A percentile compares a stretch with the other conserved stretches of the same genome.
Evolutionary conservation across 2,797 vertebrate species (phyloP).

Genomic region (Arnoldichthys spilopterus): DNA sequence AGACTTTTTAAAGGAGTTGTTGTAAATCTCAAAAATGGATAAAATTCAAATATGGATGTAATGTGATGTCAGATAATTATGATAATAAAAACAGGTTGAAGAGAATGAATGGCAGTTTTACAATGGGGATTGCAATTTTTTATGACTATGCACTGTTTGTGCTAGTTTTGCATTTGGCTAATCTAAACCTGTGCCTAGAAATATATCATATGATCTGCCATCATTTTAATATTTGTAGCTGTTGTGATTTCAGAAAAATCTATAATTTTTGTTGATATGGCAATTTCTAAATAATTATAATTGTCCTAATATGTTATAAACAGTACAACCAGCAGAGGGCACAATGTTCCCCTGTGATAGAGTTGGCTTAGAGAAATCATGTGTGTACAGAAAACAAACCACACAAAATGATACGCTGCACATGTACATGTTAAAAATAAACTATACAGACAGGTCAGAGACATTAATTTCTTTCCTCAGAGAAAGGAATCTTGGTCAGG

Average conservation of each 20-base stretch:
- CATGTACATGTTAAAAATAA: background rate
- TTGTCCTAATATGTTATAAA: background rate
- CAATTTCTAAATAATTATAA: background rate
- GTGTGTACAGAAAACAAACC: background rate
- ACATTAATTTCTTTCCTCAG: too few species aligned
- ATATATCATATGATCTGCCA: background rate
- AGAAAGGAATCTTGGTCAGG: constrained; percentile 43
- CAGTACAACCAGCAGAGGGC: constrained; percentile 45
- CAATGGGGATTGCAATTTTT: background rate
- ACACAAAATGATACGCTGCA: background rate
- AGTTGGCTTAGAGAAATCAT: background rate
- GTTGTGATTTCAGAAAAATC: background rate
- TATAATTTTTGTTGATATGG: too few species aligned
- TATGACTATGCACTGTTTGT: background rate
- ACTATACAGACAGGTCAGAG: background rate
- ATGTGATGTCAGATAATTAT: background rate
- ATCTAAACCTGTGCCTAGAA: background rate
- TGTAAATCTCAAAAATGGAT: too few species aligned
- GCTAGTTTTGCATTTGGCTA: too few species aligned
- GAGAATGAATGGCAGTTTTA: background rate
- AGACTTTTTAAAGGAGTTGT: too few species aligned
- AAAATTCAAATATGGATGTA: too few species aligned
- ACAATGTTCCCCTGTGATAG: background rate
- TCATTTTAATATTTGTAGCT: background rate
- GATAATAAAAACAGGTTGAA: background rate